A percentile compares a stretch with the other conserved stretches of the same genome.
Conservation (phyloP, 2,113 vertebrate species). For the Daphoenositta chrysoptera region DNA sequence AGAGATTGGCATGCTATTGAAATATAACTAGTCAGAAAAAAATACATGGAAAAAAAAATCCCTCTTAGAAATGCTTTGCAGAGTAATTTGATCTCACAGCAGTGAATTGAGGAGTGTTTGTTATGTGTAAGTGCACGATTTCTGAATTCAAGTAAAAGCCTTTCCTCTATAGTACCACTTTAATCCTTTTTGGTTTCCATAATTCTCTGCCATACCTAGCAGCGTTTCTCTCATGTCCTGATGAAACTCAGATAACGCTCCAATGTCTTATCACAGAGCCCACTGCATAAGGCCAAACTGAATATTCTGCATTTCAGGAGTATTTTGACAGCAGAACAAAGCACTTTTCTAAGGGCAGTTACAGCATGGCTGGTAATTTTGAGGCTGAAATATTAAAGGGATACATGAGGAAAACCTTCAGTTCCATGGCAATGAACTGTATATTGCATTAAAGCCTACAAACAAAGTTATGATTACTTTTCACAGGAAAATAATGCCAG, state of each 20-base stretch:
- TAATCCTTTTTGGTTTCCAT: background rate
- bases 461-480: background rate
- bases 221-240: background rate
- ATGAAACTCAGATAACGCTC: background rate
- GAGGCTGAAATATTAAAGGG: background rate
- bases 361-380: background rate
- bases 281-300: background rate
- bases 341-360: background rate
- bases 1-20: background rate
- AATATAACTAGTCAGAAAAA: background rate
- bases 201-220: background rate
- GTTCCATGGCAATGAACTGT: background rate
- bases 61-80: background rate
- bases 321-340: background rate
- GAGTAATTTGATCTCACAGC: background rate
- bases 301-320: background rate
- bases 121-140: background rate
- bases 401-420: background rate
- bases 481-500: background rate
- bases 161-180: background rate
- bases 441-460: background rate
- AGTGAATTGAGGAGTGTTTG: background rate
- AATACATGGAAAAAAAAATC: rapidly evolving
- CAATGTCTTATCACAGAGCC: background rate
- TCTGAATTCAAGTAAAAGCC: background rate